A percentile compares a stretch with the other conserved stretches of the same genome.
Conservation (phyloP, 2,888 invertebrate genomes). For the Pemphredon lugubris region DNA sequence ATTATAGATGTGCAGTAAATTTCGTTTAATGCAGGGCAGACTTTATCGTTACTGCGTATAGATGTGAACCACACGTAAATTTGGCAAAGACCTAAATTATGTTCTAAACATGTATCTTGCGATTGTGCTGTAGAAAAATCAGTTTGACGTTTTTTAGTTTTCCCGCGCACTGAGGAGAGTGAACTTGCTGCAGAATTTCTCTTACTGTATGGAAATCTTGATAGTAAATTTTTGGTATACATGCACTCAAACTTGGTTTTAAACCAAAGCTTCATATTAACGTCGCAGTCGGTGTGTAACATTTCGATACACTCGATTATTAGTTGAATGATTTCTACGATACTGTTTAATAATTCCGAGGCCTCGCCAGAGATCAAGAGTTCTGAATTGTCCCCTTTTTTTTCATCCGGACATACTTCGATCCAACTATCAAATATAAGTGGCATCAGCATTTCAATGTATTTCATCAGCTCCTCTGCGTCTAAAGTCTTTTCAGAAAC, state of each 20-base stretch:
- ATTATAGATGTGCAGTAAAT: constrained; percentile 78
- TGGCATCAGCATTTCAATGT: constrained; percentile 87
- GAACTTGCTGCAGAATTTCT: constrained; percentile 65
- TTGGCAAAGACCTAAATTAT: constrained; percentile 83
- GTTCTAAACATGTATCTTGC: constrained; percentile 81
- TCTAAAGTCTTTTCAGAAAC: constrained; percentile 73
- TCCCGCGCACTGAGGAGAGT: constrained; percentile 1
- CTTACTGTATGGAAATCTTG: constrained; percentile 84
- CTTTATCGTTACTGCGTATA: constrained; percentile 82
- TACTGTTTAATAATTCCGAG: constrained; percentile 84
- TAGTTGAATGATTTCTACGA: constrained; percentile 85
- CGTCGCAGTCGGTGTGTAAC: constrained; percentile 52
- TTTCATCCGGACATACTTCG: constrained; percentile 86
- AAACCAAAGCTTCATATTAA: constrained; percentile 80
- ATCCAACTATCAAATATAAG: constrained; percentile 92
- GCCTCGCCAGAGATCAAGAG: constrained; percentile 85
- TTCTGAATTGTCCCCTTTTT: constrained; percentile 80
- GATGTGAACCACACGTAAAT: constrained; percentile 75
- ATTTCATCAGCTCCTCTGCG: constrained; percentile 83
- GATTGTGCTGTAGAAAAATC: constrained; percentile 81
- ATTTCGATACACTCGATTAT: constrained; percentile 83
- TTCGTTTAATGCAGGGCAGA: constrained; percentile 79
- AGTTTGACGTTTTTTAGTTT: constrained; percentile 76
- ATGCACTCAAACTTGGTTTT: constrained; percentile 82
- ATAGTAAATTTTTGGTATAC: constrained; percentile 84